phyloP scores from a whole-genome alignment of 2,113 vertebrate species.

The Fregata magnificens region DNA sequence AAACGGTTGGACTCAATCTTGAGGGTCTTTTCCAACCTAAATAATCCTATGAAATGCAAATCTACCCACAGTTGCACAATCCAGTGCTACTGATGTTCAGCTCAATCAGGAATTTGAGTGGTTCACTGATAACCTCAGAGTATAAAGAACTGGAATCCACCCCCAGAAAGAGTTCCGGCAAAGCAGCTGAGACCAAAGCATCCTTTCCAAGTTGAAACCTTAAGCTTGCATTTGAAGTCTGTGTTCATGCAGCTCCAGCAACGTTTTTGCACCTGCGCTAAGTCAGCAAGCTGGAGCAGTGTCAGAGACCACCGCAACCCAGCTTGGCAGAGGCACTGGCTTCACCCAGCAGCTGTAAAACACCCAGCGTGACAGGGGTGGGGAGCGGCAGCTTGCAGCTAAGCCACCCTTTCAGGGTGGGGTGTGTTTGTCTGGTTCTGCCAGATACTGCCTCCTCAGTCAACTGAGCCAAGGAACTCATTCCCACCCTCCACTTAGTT shows the following conservation, averaged over 20 bases:
- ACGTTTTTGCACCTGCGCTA: rapidly evolving
- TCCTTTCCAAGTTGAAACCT: not conserved
- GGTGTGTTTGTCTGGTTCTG: not conserved
- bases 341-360: not conserved
- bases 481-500: not conserved
- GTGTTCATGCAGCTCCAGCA: rapidly evolving
- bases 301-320: rapidly evolving
- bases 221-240: rapidly evolving
- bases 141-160: not conserved
- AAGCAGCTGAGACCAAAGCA: not conserved
- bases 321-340: not conserved
- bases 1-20: rapidly evolving
- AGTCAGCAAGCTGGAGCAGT: not conserved
- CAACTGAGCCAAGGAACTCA: not conserved
- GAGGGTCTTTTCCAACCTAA: not conserved
- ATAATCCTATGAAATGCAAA: rapidly evolving
- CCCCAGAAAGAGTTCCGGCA: not conserved
- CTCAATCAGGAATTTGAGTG: not conserved
- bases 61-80: not conserved
- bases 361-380: not conserved
- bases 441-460: not conserved
- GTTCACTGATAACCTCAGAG: not conserved
- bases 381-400: not conserved
- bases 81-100: not conserved
- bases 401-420: not conserved